A percentile compares a stretch with the other conserved stretches of the same genome.
These are phyloP conservation scores for Taurulus bubalis DNA, from an alignment of 2,113 vertebrate species.

Conservation along the genomic window DNA sequence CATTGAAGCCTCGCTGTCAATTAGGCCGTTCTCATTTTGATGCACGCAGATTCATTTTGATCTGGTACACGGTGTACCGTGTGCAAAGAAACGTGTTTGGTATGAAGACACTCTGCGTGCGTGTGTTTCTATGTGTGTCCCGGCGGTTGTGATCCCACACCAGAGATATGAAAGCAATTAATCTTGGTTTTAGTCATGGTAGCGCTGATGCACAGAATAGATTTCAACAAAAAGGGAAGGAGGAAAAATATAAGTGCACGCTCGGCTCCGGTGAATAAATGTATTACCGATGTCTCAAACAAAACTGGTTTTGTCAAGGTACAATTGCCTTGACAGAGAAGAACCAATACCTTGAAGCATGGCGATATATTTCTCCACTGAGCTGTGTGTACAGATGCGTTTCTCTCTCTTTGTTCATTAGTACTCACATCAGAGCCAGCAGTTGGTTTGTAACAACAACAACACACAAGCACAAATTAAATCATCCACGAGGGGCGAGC, in stretches of 20 bases:
- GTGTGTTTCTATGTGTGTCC: constrained; percentile 22
- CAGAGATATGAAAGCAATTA: constrained; percentile 71
- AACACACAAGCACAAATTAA: constrained; percentile 25
- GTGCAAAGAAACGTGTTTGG: constrained; percentile 36
- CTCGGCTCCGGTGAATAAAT: constrained; percentile 31
- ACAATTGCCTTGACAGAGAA: constrained; percentile 50
- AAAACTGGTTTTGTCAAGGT: constrained; percentile 51
- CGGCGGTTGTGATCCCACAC: constrained; percentile 41
- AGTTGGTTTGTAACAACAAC: constrained; percentile 45
- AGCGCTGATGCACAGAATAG: constrained; percentile 47
- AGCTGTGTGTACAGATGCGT: constrained; percentile 24
- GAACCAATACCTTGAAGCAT: constrained; percentile 40
- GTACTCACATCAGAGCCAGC: constrained; percentile 6
- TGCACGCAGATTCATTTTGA: constrained; percentile 65
- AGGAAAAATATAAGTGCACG: constrained; percentile 19
- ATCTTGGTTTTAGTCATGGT: constrained; percentile 67
- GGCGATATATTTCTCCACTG: constrained; percentile 27
- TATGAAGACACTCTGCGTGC: background rate
- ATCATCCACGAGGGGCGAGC: constrained; percentile 17
- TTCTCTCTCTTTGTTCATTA: constrained; percentile 41
- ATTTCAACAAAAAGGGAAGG: constrained; percentile 51
- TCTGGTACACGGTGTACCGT: constrained; percentile 62
- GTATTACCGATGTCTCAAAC: constrained; percentile 43
- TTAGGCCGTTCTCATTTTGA: constrained; percentile 60
- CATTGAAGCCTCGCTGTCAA: constrained; percentile 58